Evolutionary conservation across 2,797 vertebrate species (phyloP).

Genomic region (Manis javanica): DNA sequence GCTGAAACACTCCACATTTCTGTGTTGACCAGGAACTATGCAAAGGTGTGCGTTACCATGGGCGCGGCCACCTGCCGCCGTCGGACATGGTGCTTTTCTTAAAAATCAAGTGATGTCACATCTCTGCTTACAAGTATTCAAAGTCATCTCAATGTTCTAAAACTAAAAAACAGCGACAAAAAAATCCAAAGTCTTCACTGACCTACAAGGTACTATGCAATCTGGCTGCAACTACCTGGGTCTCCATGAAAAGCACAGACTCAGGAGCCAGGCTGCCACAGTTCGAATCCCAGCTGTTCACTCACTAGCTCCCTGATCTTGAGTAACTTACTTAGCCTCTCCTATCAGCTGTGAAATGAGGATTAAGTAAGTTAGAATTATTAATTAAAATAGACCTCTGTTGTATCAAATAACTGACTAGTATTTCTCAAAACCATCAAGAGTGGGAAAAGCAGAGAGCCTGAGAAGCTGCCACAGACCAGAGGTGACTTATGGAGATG

Average conservation of each 20-base stretch:
- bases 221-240: background rate
- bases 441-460: background rate
- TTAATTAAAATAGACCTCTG: background rate
- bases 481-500: background rate
- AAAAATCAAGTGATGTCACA: background rate
- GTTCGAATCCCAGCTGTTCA: background rate
- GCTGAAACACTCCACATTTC: constrained; percentile 53
- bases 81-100: background rate
- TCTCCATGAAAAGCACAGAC: background rate
- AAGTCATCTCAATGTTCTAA: background rate
- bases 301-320: background rate
- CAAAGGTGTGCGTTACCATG: background rate
- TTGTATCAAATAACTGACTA: background rate
- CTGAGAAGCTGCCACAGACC: background rate
- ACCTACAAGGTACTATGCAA: background rate
- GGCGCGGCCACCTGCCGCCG: too few relatives aligned
- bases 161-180: background rate
- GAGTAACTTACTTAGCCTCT: background rate
- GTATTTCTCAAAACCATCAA: background rate
- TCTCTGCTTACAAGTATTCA: background rate
- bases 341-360: background rate
- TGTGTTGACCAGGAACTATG: constrained; percentile 44
- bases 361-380: background rate
- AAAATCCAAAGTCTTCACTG: background rate
- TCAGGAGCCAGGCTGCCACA: background rate